These are phyloP conservation scores for Mesembrinibis cayennensis DNA, from an alignment of 2,113 vertebrate genomes.

Conservation along the genomic window DNA sequence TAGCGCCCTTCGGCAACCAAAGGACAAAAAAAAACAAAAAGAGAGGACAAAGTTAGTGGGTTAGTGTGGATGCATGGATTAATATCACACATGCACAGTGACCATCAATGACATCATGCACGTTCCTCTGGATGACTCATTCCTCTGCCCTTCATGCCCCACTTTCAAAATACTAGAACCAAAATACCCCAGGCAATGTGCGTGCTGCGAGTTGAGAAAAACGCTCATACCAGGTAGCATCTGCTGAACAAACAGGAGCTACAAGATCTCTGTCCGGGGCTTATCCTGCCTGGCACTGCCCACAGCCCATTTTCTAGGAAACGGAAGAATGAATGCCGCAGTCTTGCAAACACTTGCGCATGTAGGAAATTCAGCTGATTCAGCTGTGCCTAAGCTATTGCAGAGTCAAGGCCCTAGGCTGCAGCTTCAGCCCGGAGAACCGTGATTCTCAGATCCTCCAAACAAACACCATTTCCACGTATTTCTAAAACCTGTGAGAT, in stretches of 20 bases:
- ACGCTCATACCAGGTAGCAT: not conserved
- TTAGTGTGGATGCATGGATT: not conserved
- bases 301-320: not conserved
- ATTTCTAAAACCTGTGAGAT: not conserved
- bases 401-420: not conserved
- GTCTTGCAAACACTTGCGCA: not conserved
- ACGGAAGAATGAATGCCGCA: not conserved
- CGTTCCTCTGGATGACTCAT: not conserved
- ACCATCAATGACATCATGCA: not conserved
- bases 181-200: not conserved
- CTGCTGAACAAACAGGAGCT: not conserved
- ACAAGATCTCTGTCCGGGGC: not conserved
- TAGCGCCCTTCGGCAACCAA: conserved; percentile 79
- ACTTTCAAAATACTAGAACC: not conserved
- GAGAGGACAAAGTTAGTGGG: conserved; percentile 27
- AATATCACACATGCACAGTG: not conserved
- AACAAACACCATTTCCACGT: not conserved
- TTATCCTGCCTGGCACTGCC: not conserved
- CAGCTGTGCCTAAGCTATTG: not conserved
- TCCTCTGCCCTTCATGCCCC: not conserved
- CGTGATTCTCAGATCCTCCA: not conserved
- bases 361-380: not conserved
- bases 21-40: not conserved
- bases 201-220: not conserved
- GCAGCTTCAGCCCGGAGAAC: not conserved